Conservation (phyloP, 2,797 vertebrate genomes). For the Tokudaia muenninki region DNA sequence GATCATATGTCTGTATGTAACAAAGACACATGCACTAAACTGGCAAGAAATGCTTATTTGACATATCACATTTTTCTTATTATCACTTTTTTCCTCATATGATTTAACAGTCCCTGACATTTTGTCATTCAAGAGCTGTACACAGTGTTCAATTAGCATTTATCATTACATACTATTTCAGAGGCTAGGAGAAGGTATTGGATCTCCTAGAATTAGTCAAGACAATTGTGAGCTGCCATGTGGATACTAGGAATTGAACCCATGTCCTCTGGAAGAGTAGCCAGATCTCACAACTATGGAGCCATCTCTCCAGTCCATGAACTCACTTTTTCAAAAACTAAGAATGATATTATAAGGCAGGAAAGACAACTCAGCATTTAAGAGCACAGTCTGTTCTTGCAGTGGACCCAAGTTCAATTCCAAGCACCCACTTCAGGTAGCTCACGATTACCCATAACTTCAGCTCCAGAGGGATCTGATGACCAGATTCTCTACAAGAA, state of each 20-base stretch:
- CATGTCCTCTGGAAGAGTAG: not conserved
- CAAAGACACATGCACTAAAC: not conserved
- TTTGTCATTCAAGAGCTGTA: conserved; percentile 16
- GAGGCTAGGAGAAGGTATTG: not conserved
- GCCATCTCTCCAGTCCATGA: not conserved
- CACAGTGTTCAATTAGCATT: conserved; percentile 4
- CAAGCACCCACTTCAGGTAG: not conserved
- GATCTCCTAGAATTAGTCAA: not conserved
- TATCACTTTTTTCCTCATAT: conserved; percentile 18
- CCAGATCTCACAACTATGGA: not conserved
- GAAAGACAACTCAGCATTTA: not conserved
- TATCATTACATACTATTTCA: conserved; percentile 34
- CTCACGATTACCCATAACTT: not conserved
- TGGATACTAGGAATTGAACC: not conserved
- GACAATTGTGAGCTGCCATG: not conserved
- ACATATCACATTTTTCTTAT: not conserved
- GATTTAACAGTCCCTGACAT: not conserved
- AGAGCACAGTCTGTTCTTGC: not conserved
- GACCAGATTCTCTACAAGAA: not conserved
- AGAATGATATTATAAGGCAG: not conserved
- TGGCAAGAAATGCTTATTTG: not conserved
- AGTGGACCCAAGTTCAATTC: not conserved
- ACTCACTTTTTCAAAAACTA: conserved; percentile 28
- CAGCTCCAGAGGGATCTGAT: not conserved
- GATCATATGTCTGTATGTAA: not conserved